Evolutionary conservation across 2,113 vertebrate genomes (phyloP).

Genomic region (Alces alces): DNA sequence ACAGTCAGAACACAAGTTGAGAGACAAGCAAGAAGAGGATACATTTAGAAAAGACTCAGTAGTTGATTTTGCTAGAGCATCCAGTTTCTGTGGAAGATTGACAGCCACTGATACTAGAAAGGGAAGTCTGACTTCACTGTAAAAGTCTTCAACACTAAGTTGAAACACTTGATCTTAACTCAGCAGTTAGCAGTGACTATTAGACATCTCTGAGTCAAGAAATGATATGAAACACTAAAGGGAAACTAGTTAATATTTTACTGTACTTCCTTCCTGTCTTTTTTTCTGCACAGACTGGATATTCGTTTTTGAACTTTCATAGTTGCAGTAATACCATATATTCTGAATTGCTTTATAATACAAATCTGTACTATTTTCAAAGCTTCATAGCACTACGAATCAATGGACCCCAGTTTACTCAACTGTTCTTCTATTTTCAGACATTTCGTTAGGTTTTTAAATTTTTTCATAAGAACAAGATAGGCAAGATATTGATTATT

Average conservation of each 20-base stretch:
- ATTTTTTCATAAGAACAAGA: neutral
- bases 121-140: neutral
- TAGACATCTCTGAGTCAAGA: neutral
- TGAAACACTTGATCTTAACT: neutral
- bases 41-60: neutral
- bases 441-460: neutral
- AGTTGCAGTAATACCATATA: neutral
- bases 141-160: neutral
- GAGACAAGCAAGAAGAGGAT: neutral
- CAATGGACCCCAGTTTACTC: neutral
- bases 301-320: neutral
- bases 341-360: neutral
- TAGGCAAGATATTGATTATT: neutral
- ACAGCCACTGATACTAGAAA: neutral
- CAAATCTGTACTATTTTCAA: neutral
- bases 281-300: neutral
- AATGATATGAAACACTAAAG: neutral
- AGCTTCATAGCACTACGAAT: neutral
- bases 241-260: neutral
- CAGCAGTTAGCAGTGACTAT: neutral
- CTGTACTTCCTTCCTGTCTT: neutral
- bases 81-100: neutral
- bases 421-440: neutral
- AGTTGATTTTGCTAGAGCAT: neutral
- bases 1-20: neutral